A percentile compares a stretch with the other conserved stretches of the same genome.
phyloP scores from a whole-genome alignment of 2,888 invertebrate species.

The Caradrina kadenii region DNA sequence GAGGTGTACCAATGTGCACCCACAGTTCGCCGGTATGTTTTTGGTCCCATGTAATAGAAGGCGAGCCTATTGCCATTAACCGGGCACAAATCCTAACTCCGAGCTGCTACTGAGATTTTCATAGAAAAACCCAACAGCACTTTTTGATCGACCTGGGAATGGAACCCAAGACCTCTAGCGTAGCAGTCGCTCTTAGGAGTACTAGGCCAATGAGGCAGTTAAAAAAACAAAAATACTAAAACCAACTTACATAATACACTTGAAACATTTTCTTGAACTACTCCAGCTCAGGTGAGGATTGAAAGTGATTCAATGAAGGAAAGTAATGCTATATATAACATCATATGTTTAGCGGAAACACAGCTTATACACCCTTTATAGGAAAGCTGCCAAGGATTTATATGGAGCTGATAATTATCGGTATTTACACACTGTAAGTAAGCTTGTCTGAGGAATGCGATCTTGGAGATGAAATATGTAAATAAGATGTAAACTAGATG shows the following conservation, averaged over 20 bases:
- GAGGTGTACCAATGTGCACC: too few relatives aligned
- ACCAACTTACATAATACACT: constrained; percentile 76
- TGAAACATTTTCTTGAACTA: constrained; percentile 73
- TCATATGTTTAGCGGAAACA: constrained; percentile 71
- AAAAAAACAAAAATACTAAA: constrained; percentile 28
- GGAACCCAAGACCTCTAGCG: too few relatives aligned
- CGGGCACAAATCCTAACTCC: too few relatives aligned
- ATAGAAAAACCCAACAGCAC: too few relatives aligned
- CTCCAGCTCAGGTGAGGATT: constrained; percentile 64
- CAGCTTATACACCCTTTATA: constrained; percentile 71
- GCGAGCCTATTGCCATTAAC: too few relatives aligned
- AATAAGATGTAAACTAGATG: neutral
- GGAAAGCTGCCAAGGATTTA: constrained; percentile 70
- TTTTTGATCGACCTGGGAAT: too few relatives aligned
- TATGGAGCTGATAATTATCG: constrained; percentile 67
- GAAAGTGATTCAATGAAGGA: constrained; percentile 76
- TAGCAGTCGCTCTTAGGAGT: too few relatives aligned
- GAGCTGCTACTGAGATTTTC: too few relatives aligned
- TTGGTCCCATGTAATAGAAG: too few relatives aligned
- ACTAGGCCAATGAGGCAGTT: too few relatives aligned
- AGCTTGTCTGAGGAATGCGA: constrained; percentile 2
- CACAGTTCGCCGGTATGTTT: too few relatives aligned
- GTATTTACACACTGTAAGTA: constrained; percentile 1
- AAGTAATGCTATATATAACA: constrained; percentile 79
- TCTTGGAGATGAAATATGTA: constrained; percentile 9